Base-by-base conservation (phyloP, 2,797 vertebrate species). In the Miichthys miiuy region DNA sequence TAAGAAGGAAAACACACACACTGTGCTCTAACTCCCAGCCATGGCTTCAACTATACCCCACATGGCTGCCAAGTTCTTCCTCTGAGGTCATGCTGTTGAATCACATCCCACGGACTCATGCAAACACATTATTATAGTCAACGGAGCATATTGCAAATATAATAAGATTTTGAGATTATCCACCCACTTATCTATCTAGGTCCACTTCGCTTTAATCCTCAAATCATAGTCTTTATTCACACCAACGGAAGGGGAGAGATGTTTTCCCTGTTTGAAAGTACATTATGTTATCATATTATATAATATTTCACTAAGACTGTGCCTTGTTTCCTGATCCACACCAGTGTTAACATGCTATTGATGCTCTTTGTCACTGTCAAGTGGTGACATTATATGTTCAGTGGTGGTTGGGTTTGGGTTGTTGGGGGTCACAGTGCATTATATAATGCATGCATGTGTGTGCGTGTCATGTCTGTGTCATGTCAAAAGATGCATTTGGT, bases 401-500 rank as follows among this genome's bases (percentile, higher is more conserved):
- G 10, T 44, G 41, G 34, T 68, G 60, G 63, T 44, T 20, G 47
- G 52, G 67, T 63, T 13, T 51, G 58, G 48, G 1, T 42, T 56
- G 25, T 34, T 38, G 13, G n/a, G 20, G 56, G 23, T 58, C 30
- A 13, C 9, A 6, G 21, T 51, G 8, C 14, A 2, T 85, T 83
- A 75, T 63, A 18, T 77, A 77, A 83, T 23, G 50, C 25, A 63
- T 80, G 34, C 6, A 21, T 34, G 16, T 50, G 21, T 11, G 46
- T 11, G 48, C 48, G 69, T 67, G 30, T 10, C 51, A 12, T 12
- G 46, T 54, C 9, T 34, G 56, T 48, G 65, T 58, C 44, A 78
- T 61, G 68, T 82, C 66, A 84, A 64, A 73, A 23, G n/a, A 44
- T 79, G 55, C n/a, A 25, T 38, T 16, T 23, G 18, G 23, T 79